Evolutionary conservation across 1,140 invertebrate species (phyloP), one percentile per base, ranked within the genome.

Genomic region (Zaprionus ghesquierei): DNA sequence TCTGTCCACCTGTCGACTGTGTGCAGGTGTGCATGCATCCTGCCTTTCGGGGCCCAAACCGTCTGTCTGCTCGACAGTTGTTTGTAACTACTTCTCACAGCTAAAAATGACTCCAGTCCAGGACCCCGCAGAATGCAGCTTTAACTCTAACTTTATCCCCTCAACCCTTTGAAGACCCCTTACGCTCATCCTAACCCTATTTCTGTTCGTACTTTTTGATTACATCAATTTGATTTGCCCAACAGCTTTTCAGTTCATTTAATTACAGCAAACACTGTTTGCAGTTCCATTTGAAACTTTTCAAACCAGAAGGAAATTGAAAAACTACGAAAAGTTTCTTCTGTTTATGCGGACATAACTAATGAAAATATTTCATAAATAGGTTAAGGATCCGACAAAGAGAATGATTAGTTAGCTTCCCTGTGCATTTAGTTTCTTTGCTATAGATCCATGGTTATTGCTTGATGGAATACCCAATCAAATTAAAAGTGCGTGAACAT

Each of bases 1-100:
- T 59, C 6, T 51, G 22, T 56, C 51, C 22, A 23, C 38, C 44
- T 33, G 33, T 66, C 41, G 59, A 22, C 5, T 29, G 5, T 10
- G 49, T 58, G 55, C 55, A 58, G 55, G 35, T 62, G 49, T 62
- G 60, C 60, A 62, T 62, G 31, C n/a, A n/a, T 62, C 60, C 60
- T 62, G 60, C 60, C 60, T 62, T 51, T 22, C 46, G 49, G 59
- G 49, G 59, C 29, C 29, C 46, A 51, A 51, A 41, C 35, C n/a
- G 35, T 41, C 8, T 51, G 59, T 62, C 59, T 62, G 44, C 25
- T 27, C 35, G 35, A 15, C 27, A 33, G 13, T 33, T 25, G 35
- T 55, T 31, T 31, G 31, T 22, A 25, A 56, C 54, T 38, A 31
- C 41, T 61, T 49, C 59, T 61, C 59, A 20, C 25, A 51, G 49